Evolutionary conservation across 2,797 vertebrate genomes (phyloP).

Genomic region (Macrochelys suwanniensis): DNA sequence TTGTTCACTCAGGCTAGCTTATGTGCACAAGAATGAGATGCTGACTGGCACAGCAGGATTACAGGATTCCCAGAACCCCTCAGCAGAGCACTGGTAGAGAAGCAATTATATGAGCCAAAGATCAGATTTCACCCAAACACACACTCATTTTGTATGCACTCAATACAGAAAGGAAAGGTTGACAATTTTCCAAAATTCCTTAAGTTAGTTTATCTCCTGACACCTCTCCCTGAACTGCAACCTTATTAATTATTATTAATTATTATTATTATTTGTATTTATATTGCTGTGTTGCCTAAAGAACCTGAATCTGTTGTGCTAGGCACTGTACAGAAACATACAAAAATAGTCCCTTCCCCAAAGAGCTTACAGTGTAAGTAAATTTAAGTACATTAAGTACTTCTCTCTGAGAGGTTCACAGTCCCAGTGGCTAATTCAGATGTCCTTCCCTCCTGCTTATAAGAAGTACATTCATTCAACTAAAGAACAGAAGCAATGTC

Average conservation of each 20-base stretch:
- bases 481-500: background rate
- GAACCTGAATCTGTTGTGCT: background rate
- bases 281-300: background rate
- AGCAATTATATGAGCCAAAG: background rate
- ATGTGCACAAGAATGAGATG: background rate
- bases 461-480: background rate
- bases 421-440: background rate
- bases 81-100: constrained; percentile 15
- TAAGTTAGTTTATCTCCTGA: background rate
- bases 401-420: background rate
- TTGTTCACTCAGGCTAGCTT: constrained; percentile 16
- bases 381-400: background rate
- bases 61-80: constrained; percentile 20
- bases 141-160: background rate
- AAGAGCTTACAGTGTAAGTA: background rate
- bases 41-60: constrained; percentile 3
- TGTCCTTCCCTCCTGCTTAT: background rate
- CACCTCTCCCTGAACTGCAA: background rate
- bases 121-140: accelerated
- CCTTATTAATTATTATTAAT: background rate
- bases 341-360: background rate
- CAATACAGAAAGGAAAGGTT: background rate
- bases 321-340: background rate
- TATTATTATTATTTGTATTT: background rate
- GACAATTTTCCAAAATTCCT: background rate